Percentiles rank a stretch among this genome's conserved stretches.
phyloP scores from a whole-genome alignment of 2,888 invertebrate genomes.

The Amiota minor region DNA sequence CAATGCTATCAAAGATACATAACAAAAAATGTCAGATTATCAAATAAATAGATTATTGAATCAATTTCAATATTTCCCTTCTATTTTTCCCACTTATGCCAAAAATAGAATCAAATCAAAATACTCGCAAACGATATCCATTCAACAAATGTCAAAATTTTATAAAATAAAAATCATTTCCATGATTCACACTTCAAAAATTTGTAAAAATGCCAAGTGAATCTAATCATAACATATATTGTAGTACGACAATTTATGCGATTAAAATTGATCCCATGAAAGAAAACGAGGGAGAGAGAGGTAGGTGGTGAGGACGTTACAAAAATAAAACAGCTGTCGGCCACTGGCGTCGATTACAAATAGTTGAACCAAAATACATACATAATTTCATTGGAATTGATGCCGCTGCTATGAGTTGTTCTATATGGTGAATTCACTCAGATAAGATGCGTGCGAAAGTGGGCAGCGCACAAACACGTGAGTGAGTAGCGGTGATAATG shows the following conservation, averaged over 20 bases:
- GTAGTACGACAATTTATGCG: neutral
- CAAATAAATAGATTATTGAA: neutral
- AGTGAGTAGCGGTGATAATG: neutral
- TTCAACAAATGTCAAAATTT: slow-evolving; percentile 7
- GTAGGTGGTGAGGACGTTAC: neutral
- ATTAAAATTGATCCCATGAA: neutral
- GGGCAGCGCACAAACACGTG: neutral
- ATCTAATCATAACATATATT: neutral
- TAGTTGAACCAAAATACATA: neutral
- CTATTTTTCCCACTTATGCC: neutral
- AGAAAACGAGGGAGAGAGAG: neutral
- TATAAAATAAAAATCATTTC: neutral
- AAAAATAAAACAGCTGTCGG: neutral
- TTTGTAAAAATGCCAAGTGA: neutral
- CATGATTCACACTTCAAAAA: slow-evolving; percentile 9
- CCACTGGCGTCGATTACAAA: slow-evolving; percentile 6
- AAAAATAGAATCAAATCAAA: slow-evolving; percentile 15
- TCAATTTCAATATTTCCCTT: neutral
- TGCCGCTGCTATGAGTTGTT: neutral
- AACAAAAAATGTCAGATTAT: neutral
- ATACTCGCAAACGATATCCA: neutral
- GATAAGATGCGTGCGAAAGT: slow-evolving; percentile 9
- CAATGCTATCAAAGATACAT: neutral
- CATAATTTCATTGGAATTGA: neutral
- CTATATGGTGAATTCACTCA: too few species aligned